These are phyloP conservation scores for Cataglyphis albicans DNA, from an alignment of 2,888 invertebrate genomes.

Conservation along the genomic window DNA sequence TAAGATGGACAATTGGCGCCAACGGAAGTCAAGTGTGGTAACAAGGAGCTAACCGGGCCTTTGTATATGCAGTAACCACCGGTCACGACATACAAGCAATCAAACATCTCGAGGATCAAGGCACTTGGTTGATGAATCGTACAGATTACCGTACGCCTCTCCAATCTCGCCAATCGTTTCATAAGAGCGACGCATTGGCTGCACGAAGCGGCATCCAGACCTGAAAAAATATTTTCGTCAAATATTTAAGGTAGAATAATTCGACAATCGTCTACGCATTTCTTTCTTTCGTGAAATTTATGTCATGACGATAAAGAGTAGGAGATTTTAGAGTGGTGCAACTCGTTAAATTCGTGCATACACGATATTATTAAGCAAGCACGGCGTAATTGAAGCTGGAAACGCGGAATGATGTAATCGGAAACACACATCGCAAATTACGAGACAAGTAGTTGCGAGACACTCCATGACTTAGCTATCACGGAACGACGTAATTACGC, in stretches of 20 bases:
- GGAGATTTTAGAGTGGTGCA: not conserved
- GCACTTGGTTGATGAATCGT: slow-evolving; percentile 98
- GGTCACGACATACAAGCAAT: slow-evolving; percentile 94
- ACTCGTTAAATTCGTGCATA: not conserved
- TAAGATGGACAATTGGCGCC: slow-evolving; percentile 95
- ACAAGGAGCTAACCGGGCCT: slow-evolving; percentile 90
- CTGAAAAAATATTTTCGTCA: slow-evolving; percentile 81
- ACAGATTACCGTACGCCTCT: slow-evolving; percentile 95
- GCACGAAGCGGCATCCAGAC: slow-evolving; percentile 95
- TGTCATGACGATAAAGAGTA: not conserved
- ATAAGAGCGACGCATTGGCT: slow-evolving; percentile 93
- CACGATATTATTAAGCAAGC: slow-evolving; percentile 33
- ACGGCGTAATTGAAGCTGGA: not conserved
- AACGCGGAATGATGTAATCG: slow-evolving; percentile 47
- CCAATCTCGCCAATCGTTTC: slow-evolving; percentile 91
- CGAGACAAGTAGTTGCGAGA: slow-evolving; percentile 33
- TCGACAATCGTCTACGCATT: not conserved
- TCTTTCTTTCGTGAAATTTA: not conserved
- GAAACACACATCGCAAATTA: slow-evolving; percentile 28
- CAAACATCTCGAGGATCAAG: slow-evolving; percentile 96
- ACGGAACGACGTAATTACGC: not conserved
- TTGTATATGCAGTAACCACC: slow-evolving; percentile 94
- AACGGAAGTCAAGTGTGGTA: slow-evolving; percentile 92
- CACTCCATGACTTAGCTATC: not conserved
- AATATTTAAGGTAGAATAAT: not conserved